phyloP scores from a whole-genome alignment of 2,888 invertebrate genomes.

The Trypoxylon attenuatum region DNA sequence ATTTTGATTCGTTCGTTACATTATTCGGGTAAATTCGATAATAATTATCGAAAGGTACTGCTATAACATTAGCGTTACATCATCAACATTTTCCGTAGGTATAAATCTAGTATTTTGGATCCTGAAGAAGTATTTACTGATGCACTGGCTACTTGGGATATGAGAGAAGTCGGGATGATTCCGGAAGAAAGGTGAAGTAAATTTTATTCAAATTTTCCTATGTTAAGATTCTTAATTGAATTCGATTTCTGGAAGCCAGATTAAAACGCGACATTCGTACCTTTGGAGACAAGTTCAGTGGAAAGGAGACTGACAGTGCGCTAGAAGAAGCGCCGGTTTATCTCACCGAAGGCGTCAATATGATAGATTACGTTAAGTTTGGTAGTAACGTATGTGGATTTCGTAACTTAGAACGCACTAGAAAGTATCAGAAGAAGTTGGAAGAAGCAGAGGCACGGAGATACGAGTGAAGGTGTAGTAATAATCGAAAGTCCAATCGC shows the following conservation, averaged over 20 bases:
- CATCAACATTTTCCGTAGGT: constrained; percentile 57
- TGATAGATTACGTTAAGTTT: constrained; percentile 81
- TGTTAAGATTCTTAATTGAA: not conserved
- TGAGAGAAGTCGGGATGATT: constrained; percentile 79
- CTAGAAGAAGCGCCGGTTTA: constrained; percentile 79
- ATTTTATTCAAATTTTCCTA: not conserved
- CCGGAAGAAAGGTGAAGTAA: constrained; percentile 80
- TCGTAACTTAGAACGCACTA: constrained; percentile 71
- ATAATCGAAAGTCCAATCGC: no score
- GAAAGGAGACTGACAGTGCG: constrained; percentile 80
- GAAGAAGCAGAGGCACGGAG: constrained; percentile 8
- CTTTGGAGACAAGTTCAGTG: constrained; percentile 80
- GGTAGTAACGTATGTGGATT: constrained; percentile 79
- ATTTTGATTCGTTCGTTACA: constrained; percentile 80
- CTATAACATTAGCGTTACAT: no score
- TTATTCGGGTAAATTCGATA: constrained; percentile 75
- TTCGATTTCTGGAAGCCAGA: constrained; percentile 72
- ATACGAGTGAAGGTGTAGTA: no score
- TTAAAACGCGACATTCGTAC: constrained; percentile 81
- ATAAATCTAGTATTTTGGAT: constrained; percentile 79
- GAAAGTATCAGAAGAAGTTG: constrained; percentile 24
- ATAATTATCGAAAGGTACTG: not conserved
- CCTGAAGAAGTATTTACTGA: constrained; percentile 80
- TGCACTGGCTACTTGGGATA: constrained; percentile 81
- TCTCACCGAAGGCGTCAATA: constrained; percentile 76